Base-by-base conservation (phyloP, 2,797 vertebrate genomes). In the Helostoma temminkii region DNA sequence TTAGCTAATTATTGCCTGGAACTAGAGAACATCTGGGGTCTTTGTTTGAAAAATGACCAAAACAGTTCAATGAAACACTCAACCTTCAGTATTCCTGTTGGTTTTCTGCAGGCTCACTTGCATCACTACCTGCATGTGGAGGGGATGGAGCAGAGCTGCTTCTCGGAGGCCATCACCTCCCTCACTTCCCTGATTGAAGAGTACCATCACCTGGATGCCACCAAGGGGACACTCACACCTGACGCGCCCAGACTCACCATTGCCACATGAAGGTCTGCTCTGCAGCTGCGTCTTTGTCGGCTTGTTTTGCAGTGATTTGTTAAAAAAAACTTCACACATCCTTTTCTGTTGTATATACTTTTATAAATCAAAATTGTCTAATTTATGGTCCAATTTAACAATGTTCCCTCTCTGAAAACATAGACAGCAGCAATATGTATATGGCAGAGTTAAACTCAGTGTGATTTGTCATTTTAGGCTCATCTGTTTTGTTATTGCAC, bases 121-220 rank as follows among this genome's bases (percentile, higher is more conserved):
- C 98, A 99, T 76, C 97, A 99, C 90, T 99, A 98, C 80, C 85
- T 98, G 60, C 93, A 96, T 12, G 88, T 97, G 12, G 96, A 98
- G 0, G 96, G 96, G 24, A 96, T 99, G 95, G 97, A 99, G 69
- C 93, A 94, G 77, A 91, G 91, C 80, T 91, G 83, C 59, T 98
- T 99, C 80, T 90, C 93, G 5, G 96, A 99, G 87, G 96, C 97
- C 0, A 0, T 94, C 36, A 82, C 82, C 0, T 98, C 96, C 18
- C 91, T 99, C 56, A 93, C 91, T 62, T 89, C 93, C 0, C 93
- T 99, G 71, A 97, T 99, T 57, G 94, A 96, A 65, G 96, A 98
- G 58, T 99, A 99, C 64, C 66, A 86, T 41, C 92, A 95, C 12
- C 89, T 99, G 58, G 95, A 98, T 48, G 89, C 86, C 66, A 93